Percentiles rank a stretch among this genome's conserved stretches.
Evolutionary conservation across 2,888 invertebrate species (phyloP).

Genomic region (Sisyra nigra): DNA sequence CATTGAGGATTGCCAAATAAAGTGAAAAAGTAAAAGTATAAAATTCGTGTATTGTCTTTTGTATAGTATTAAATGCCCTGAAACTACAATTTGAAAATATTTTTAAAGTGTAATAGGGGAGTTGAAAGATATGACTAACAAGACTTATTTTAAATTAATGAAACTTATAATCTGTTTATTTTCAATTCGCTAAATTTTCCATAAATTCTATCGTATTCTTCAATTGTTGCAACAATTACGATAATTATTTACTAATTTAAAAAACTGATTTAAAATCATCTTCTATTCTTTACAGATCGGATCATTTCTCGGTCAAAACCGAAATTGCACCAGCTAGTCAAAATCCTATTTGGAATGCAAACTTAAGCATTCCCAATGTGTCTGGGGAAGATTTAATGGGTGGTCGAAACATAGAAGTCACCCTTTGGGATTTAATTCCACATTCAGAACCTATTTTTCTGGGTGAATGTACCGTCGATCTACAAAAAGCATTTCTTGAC

Average conservation of each 20-base stretch:
- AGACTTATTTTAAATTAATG: too few species aligned
- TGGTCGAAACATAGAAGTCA: conserved; percentile 67
- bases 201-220: too few species aligned
- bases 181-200: too few species aligned
- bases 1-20: too few species aligned
- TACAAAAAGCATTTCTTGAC: conserved; percentile 71
- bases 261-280: not conserved
- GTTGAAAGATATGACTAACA: too few species aligned
- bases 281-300: conserved; percentile 39
- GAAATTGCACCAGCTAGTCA: conserved; percentile 74
- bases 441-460: conserved; percentile 68
- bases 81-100: too few species aligned
- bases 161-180: too few species aligned
- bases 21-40: too few species aligned
- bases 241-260: not conserved
- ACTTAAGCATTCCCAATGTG: conserved; percentile 64
- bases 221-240: too few species aligned
- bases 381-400: conserved; percentile 66
- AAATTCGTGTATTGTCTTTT: too few species aligned
- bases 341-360: conserved; percentile 88
- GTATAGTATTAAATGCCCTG: too few species aligned
- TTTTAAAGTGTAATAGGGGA: too few species aligned
- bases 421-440: conserved; percentile 75
- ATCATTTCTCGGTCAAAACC: conserved; percentile 61
- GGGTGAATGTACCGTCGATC: conserved; percentile 65